phyloP scores from a whole-genome alignment of 2,113 vertebrate species.

The Xiphias gladius region DNA sequence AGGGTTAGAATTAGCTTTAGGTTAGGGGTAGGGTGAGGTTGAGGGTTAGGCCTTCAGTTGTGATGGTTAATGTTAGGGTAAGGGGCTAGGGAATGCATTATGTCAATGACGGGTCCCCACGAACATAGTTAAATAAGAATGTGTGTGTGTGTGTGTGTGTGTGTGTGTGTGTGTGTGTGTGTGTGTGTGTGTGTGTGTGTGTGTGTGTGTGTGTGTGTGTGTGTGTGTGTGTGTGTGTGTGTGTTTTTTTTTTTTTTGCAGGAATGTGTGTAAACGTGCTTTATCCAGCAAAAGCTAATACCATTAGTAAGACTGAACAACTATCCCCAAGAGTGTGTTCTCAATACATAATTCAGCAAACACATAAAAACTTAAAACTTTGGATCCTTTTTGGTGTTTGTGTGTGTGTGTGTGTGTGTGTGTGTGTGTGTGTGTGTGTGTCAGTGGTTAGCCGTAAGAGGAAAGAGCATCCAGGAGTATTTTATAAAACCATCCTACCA shows the following conservation, averaged over 20 bases:
- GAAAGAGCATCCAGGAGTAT: constrained; percentile 22
- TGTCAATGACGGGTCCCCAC: too few relatives aligned
- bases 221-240: neutral
- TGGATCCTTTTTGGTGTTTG: constrained; percentile 47
- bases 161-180: neutral
- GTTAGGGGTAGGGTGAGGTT: too few relatives aligned
- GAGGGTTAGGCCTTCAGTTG: too few relatives aligned
- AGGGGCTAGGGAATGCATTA: too few relatives aligned
- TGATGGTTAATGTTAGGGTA: too few relatives aligned
- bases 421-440: constrained; percentile 47
- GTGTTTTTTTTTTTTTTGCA: neutral
- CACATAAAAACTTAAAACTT: constrained; percentile 56
- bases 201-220: neutral
- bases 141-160: neutral
- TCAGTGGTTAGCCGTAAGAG: constrained; percentile 24
- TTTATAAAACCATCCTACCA: constrained; percentile 35
- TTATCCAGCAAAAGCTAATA: constrained; percentile 61
- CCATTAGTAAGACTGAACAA: constrained; percentile 59
- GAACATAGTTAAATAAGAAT: too few relatives aligned
- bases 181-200: neutral
- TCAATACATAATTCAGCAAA: constrained; percentile 75
- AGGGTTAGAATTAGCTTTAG: too few relatives aligned
- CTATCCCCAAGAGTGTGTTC: constrained; percentile 64
- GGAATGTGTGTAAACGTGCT: constrained; percentile 36
- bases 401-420: constrained; percentile 33